Percentiles rank a stretch among this genome's conserved stretches.
These are phyloP conservation scores for Fringilla coelebs DNA, from an alignment of 2,797 vertebrate genomes.

Conservation along the genomic window DNA sequence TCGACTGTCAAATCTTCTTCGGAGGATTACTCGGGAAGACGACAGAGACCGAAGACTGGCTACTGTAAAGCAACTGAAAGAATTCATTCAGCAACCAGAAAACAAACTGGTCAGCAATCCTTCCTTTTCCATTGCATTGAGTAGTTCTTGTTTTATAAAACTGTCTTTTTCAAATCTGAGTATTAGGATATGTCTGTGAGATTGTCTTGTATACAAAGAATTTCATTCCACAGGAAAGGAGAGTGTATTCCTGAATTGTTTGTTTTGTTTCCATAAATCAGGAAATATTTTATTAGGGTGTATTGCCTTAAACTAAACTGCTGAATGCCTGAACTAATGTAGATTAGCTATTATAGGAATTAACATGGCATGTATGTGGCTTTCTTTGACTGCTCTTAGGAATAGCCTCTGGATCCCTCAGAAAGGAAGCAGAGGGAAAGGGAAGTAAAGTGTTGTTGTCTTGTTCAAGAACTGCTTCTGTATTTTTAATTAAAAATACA, in stretches of 20 bases:
- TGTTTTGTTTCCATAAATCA: neutral
- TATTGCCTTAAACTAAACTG: neutral
- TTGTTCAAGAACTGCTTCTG: neutral
- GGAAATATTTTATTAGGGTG: neutral
- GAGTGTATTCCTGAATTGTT: neutral
- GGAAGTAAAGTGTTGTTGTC: neutral
- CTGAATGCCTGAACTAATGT: neutral
- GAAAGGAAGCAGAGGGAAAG: neutral
- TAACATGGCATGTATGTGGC: neutral
- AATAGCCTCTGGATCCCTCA: neutral
- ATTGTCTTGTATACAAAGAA: neutral
- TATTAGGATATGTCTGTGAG: neutral
- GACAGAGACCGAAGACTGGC: slow-evolving; percentile 97
- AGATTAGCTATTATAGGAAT: neutral
- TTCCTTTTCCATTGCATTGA: neutral
- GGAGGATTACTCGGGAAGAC: slow-evolving; percentile 97
- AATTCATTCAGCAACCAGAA: slow-evolving; percentile 97
- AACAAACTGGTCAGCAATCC: slow-evolving; percentile 90
- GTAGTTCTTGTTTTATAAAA: neutral
- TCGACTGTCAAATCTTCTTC: slow-evolving; percentile 98
- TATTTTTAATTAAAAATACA: neutral
- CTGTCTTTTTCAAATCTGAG: neutral
- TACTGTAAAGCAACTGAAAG: slow-evolving; percentile 97
- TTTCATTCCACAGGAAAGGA: neutral
- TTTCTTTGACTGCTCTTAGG: neutral